Base-by-base conservation (phyloP, 2,113 vertebrate genomes). In the Notechis scutatus region DNA sequence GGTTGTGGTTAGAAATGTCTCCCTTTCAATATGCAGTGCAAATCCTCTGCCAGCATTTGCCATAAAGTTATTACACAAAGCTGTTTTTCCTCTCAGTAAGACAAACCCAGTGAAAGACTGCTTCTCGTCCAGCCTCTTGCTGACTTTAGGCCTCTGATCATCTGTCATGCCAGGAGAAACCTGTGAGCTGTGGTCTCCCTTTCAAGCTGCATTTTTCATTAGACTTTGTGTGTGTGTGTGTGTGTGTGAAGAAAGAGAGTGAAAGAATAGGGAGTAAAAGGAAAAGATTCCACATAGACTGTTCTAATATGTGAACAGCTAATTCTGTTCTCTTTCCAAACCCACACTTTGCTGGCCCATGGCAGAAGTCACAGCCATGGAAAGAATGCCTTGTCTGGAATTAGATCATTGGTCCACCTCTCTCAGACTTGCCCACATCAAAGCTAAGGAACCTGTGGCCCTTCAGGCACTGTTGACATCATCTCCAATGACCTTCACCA, bases 1-100 rank as follows among this genome's bases (percentile, higher is more conserved):
- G 98, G 98, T 98, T 99, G 98, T 94, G 98, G 99, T 99, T 98
- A 99, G 98, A 98, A 99, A 98, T 98, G 98, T 99, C 98, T 98
- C 98, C 97, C 97, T 98, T 98, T 98, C 98, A 98, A 98, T 98
- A 98, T 98, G 98, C 98, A 98, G 97, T 96, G 98, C 97, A 98
- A 97, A 98, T 95, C 97, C 96, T 96, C 97, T 98, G 98, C 98
- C 98, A 99, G 98, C 97, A 96, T 98, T 98, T 98, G 97, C 98
- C 97, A 97, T 98, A 98, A 97, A 98, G 98, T 98, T 98, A 99
- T 98, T 98, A 98, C 97, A 98, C 97, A 98, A 98, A 99, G 98
- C 97, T 97, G 97, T 98, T 98, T 98, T 98, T 98, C 98, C 98
- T 98, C 97, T 96, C 97, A 97, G 97, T 96, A 97, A 98, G 98